A percentile compares a stretch with the other conserved stretches of the same genome.
These are phyloP conservation scores for Ricordea florida DNA, from an alignment of 92 coral and sea anemone species.

Conservation along the genomic window DNA sequence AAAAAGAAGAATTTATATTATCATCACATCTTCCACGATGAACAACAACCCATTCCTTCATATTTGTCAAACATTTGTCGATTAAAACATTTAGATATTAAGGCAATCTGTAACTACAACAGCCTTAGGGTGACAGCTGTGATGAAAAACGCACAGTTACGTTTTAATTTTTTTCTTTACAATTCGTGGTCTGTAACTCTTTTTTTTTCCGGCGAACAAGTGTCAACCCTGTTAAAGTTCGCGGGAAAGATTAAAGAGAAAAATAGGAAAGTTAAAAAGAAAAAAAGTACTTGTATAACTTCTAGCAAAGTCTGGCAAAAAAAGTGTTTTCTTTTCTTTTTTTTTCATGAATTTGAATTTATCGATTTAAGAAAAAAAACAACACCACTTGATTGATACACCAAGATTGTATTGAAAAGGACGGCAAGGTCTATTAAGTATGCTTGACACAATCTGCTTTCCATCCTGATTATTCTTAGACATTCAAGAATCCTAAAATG, in stretches of 20 bases:
- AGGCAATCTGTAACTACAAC: conserved; percentile 2
- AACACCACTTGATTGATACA: conserved; percentile 11
- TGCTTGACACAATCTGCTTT: conserved; percentile 8
- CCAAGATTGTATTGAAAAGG: neutral
- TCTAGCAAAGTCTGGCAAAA: conserved; percentile 15
- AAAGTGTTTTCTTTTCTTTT: conserved; percentile 37
- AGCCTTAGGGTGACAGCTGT: neutral
- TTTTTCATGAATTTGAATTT: conserved; percentile 48
- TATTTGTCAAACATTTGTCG: conserved; percentile 9
- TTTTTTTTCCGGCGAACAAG: conserved; percentile 1
- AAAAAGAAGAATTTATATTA: no score
- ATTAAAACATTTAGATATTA: conserved; percentile 19
- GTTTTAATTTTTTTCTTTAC: neutral
- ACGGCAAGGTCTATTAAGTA: neutral
- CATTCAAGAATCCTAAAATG: neutral
- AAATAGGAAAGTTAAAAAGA: neutral
- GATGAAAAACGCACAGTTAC: neutral
- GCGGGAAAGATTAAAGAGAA: conserved; percentile 15
- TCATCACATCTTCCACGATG: no score
- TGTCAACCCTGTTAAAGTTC: conserved; percentile 28
- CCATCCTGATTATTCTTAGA: neutral
- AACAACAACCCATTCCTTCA: no score
- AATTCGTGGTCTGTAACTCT: neutral
- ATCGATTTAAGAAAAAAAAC: neutral
- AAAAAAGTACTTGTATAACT: conserved; percentile 14